Conservation (phyloP, 2,797 vertebrate genomes). For the Uromys caudimaculatus region DNA sequence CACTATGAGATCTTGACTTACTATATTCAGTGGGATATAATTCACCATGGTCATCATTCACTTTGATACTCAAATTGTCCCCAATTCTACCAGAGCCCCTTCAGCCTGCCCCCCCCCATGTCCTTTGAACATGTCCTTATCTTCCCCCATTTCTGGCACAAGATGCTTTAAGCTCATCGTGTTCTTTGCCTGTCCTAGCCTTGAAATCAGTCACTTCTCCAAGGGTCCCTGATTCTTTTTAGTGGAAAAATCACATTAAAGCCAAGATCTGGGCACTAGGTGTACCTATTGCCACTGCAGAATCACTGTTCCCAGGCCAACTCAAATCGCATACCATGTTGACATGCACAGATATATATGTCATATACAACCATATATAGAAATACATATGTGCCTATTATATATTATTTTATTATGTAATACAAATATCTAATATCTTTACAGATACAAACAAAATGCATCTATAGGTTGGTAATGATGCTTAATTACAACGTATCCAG, state of each 20-base stretch:
- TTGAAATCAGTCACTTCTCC: conserved; percentile 71
- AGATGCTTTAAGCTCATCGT: conserved; percentile 71
- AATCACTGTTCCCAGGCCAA: neutral
- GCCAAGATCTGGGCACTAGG: conserved; percentile 26
- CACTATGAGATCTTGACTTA: conserved; percentile 10
- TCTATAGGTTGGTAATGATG: neutral
- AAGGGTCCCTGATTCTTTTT: conserved; percentile 63
- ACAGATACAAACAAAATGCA: neutral
- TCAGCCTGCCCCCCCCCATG: conserved; percentile 32
- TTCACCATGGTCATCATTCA: conserved; percentile 40
- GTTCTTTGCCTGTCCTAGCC: conserved; percentile 66
- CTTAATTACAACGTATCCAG: neutral
- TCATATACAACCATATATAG: no score
- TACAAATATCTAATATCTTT: neutral
- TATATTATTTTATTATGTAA: neutral
- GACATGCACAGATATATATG: neutral
- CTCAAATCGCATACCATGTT: neutral
- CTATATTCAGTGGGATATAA: neutral
- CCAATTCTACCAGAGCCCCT: conserved; percentile 16
- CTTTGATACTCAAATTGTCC: conserved; percentile 52
- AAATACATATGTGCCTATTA: neutral
- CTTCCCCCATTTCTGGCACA: conserved; percentile 70
- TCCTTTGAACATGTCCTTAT: conserved; percentile 52
- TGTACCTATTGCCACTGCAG: neutral
- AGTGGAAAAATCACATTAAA: conserved; percentile 66